Evolutionary conservation across 2,113 vertebrate genomes (phyloP), one percentile per base, ranked within the genome.

Genomic region (Fulica atra): DNA sequence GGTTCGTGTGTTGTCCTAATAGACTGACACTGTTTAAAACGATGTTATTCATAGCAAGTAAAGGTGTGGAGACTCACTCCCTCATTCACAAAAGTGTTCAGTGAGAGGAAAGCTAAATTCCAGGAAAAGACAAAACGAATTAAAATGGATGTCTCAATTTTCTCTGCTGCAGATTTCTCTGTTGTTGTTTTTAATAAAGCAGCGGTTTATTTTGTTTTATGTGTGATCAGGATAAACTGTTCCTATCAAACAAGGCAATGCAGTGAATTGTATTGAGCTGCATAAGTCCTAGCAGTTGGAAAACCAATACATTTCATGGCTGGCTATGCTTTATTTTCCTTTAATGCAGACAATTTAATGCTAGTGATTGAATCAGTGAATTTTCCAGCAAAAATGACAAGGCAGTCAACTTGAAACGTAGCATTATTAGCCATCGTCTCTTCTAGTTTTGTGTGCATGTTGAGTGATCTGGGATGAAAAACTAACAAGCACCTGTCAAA

Each of bases 401-500:
- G 73, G 95, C 54, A 87, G 86, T 92, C 92, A 92, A 65, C 76
- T 91, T 91, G 85, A 93, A 72, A 48, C 40, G 40, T 25, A 64
- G 92, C 65, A 85, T 95, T 88, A 96, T 97, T 96, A 98, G 89
- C 94, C 65, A 11, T 92, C 84, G 2, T 94, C 89, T 96, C 92
- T 97, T 97, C 93, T 96, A 97, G 97, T 96, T 95, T 94, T 96
- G 81, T 93, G 93, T 96, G 96, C 96, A 92, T 81, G 88, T 96
- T 95, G 92, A 97, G 92, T 97, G 98, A 97, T 97, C 98, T 94
- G 82, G 96, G 97, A 98, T 98, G 97, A 98, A 98, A 98, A 98
- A 98, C 98, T 99, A 99, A 99, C 98, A 99, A 98, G 98, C 98
- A 94, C 97, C 97, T 99, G 99, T 99, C 99, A 99, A 99, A 98